phyloP scores from a whole-genome alignment of 1,140 invertebrate species.

The Trichoplusia ni region DNA sequence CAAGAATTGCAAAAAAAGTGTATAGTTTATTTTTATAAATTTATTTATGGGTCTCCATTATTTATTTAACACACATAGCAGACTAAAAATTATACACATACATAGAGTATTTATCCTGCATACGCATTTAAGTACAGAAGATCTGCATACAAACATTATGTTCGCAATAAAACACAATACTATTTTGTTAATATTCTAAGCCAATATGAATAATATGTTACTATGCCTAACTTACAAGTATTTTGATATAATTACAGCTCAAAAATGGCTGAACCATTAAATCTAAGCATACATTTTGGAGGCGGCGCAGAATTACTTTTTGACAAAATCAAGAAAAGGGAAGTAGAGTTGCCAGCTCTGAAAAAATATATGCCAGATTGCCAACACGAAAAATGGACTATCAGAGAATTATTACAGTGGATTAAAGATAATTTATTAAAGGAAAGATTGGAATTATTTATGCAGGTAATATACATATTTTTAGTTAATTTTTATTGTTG shows the following conservation, averaged over 20 bases:
- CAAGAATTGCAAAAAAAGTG: too few relatives aligned
- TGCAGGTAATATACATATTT: conserved; percentile 83
- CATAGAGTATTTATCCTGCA: too few relatives aligned
- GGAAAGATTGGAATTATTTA: conserved; percentile 94
- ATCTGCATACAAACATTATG: too few relatives aligned
- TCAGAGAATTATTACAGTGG: conserved; percentile 89
- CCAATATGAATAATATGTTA: too few relatives aligned
- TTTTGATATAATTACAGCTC: conserved; percentile 20
- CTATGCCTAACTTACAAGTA: background rate
- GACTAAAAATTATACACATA: too few relatives aligned
- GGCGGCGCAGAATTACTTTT: conserved; percentile 95
- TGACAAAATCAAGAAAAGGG: conserved; percentile 89
- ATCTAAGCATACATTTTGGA: conserved; percentile 80
- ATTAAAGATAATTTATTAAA: conserved; percentile 92
- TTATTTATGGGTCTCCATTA: too few relatives aligned
- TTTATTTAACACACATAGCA: too few relatives aligned
- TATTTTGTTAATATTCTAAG: too few relatives aligned
- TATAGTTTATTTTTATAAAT: too few relatives aligned
- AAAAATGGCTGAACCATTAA: conserved; percentile 53
- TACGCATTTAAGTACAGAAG: too few relatives aligned
- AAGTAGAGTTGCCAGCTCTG: conserved; percentile 83
- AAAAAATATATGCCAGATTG: conserved; percentile 62
- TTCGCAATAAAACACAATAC: too few relatives aligned
- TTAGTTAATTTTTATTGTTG: background rate
- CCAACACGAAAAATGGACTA: conserved; percentile 84